Conservation (phyloP, 2,113 vertebrate species). For the Litocranius walleri region DNA sequence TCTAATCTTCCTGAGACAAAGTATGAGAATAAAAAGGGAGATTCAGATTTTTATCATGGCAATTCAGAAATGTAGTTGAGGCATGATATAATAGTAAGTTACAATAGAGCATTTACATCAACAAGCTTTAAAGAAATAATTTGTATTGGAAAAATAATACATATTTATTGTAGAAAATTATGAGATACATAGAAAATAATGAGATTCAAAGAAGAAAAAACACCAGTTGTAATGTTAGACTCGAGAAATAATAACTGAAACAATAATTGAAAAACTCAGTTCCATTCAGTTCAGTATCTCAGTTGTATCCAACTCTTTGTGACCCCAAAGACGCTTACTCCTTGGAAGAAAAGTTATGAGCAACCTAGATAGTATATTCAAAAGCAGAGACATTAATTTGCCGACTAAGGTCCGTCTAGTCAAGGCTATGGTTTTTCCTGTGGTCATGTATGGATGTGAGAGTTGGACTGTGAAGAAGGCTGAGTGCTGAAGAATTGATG, state of each 20-base stretch:
- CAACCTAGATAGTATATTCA: too few relatives aligned
- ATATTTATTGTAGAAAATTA: background rate
- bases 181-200: background rate
- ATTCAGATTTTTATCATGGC: background rate
- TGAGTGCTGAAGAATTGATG: too few relatives aligned
- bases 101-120: background rate
- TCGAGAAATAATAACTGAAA: background rate
- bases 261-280: background rate
- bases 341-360: too few relatives aligned
- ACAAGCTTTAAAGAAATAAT: background rate
- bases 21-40: background rate
- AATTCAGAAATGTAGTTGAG: background rate
- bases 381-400: too few relatives aligned
- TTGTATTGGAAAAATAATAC: background rate
- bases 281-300: background rate
- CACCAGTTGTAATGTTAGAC: background rate
- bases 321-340: background rate
- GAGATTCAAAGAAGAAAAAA: background rate
- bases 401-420: too few relatives aligned
- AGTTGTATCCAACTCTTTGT: background rate
- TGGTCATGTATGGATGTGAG: too few relatives aligned
- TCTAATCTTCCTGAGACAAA: background rate
- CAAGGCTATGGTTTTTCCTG: too few relatives aligned
- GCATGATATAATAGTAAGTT: background rate
- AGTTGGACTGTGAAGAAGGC: too few relatives aligned